phyloP scores from a whole-genome alignment of 2,888 invertebrate species.

The Nephrocerus scutellatus region DNA sequence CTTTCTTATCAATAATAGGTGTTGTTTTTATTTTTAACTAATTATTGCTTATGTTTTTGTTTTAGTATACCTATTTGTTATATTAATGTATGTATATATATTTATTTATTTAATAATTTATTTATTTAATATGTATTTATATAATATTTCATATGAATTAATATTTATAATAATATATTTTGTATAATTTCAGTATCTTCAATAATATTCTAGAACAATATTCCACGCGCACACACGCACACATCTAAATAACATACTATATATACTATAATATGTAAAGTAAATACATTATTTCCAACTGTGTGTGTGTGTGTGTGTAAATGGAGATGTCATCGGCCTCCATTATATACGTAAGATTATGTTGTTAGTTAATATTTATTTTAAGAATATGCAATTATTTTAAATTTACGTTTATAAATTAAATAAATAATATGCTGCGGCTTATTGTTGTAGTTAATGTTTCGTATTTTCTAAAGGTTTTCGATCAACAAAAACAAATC shows the following conservation, averaged over 20 bases:
- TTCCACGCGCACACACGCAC: background rate
- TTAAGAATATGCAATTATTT: constrained; percentile 4
- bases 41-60: constrained; percentile 8
- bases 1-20: constrained; percentile 1
- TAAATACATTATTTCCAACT: too few species aligned
- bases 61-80: constrained; percentile 7
- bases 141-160: constrained; percentile 1
- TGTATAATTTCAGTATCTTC: background rate
- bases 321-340: too few species aligned
- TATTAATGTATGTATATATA: constrained; percentile 3
- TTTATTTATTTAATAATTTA: constrained; percentile 3
- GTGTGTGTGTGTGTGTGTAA: constrained; percentile 17
- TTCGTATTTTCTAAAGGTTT: too few species aligned
- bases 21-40: constrained; percentile 2
- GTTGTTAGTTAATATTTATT: constrained; percentile 8
- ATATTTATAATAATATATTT: constrained; percentile 1
- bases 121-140: constrained; percentile 3
- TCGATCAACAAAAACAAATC: constrained; percentile 17
- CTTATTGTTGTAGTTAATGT: too few species aligned
- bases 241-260: too few species aligned
- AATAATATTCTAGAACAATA: background rate
- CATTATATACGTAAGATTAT: too few species aligned
- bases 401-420: constrained; percentile 13
- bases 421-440: too few species aligned
- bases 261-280: too few species aligned